Evolutionary conservation across 1,140 invertebrate species (phyloP).

Genomic region (Diabrotica virgifera): DNA sequence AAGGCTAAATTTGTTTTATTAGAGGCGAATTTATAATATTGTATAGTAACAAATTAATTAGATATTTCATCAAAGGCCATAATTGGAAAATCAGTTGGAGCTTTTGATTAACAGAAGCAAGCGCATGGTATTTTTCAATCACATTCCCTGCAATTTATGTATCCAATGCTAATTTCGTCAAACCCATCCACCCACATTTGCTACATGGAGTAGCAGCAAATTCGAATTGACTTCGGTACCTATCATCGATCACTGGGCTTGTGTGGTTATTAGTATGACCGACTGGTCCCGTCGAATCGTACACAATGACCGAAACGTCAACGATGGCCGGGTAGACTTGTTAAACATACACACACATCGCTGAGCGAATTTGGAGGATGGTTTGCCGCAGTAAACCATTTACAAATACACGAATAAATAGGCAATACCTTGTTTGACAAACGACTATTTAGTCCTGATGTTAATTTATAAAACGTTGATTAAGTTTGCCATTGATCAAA

Average conservation of each 20-base stretch:
- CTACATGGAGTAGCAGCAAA: background rate
- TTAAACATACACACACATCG: background rate
- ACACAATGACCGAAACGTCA: conserved; percentile 1
- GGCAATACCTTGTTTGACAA: no score
- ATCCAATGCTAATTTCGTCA: background rate
- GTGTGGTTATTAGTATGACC: background rate
- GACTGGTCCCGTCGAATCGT: background rate
- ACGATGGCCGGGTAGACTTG: background rate
- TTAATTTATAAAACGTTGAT: no score
- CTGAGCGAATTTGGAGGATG: conserved; percentile 1
- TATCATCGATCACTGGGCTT: background rate
- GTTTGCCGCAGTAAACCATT: background rate
- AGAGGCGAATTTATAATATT: no score
- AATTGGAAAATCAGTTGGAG: no score
- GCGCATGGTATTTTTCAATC: background rate
- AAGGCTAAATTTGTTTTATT: no score
- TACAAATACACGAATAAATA: background rate
- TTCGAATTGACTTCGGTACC: background rate
- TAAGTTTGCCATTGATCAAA: no score
- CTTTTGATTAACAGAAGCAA: no score
- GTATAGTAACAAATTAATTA: no score
- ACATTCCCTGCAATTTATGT: background rate
- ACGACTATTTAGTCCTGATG: no score
- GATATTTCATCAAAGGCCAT: no score
- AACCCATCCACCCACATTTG: background rate